phyloP scores from a whole-genome alignment of 2,113 vertebrate genomes.

The Alaudala cheleensis region DNA sequence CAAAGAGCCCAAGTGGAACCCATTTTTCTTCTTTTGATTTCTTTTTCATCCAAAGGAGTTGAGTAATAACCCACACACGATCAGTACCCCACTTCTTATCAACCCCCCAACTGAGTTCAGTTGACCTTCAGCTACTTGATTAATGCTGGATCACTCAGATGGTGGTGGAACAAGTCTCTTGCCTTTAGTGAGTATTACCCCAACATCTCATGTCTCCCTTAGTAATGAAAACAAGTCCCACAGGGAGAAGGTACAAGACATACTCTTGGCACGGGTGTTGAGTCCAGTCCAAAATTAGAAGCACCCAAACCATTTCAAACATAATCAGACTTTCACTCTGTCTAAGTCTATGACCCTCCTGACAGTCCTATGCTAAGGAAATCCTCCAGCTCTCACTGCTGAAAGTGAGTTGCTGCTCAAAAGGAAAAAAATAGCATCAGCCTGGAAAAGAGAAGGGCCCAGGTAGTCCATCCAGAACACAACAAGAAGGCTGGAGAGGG shows the following conservation, averaged over 20 bases:
- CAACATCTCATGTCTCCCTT: neutral
- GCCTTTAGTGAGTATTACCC: neutral
- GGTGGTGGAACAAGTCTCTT: neutral
- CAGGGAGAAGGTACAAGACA: neutral
- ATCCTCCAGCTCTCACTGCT: neutral
- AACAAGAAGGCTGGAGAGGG: neutral
- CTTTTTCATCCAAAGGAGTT: neutral
- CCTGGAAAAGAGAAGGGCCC: neutral
- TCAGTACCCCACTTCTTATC: neutral
- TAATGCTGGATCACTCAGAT: neutral
- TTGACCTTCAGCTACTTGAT: neutral
- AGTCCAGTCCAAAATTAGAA: neutral
- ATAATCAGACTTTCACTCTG: neutral
- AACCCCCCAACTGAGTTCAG: neutral
- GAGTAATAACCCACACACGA: neutral
- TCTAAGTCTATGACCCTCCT: neutral
- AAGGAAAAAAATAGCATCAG: neutral
- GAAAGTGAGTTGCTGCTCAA: neutral
- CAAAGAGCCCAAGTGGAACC: neutral
- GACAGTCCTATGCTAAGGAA: neutral
- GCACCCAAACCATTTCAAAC: neutral
- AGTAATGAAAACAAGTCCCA: neutral
- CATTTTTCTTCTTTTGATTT: neutral
- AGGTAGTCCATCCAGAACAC: rapidly evolving
- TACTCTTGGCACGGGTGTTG: neutral